phyloP scores from a whole-genome alignment of 2,113 vertebrate genomes.

The Trematomus loennbergii region DNA sequence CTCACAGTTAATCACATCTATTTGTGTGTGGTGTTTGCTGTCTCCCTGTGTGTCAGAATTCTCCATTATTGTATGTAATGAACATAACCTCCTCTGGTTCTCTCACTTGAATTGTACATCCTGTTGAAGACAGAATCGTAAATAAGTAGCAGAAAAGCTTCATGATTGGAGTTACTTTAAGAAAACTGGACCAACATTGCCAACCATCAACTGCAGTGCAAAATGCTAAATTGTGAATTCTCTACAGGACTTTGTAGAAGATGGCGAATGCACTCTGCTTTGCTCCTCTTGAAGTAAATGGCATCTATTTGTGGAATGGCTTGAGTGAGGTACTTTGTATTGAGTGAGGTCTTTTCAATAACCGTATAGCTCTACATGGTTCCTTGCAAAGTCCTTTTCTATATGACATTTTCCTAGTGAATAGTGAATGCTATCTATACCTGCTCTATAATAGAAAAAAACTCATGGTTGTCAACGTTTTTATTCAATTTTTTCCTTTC shows the following conservation, averaged over 20 bases:
- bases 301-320: constrained; percentile 40
- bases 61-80: constrained; percentile 24
- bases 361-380: constrained; percentile 16
- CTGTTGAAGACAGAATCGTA: constrained; percentile 24
- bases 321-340: neutral
- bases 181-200: neutral
- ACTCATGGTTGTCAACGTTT: constrained; percentile 9
- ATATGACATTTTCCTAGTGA: constrained; percentile 37
- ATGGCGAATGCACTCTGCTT: constrained; percentile 41
- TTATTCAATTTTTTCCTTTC: neutral
- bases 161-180: constrained; percentile 9
- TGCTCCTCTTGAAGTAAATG: constrained; percentile 46
- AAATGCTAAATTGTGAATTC: constrained; percentile 30
- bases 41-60: constrained; percentile 42
- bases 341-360: neutral
- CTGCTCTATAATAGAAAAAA: constrained; percentile 11
- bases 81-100: constrained; percentile 22
- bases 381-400: constrained; percentile 6
- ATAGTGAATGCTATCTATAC: constrained; percentile 1
- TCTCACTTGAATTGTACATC: constrained; percentile 32
- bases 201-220: constrained; percentile 38
- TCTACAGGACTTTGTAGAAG: constrained; percentile 32
- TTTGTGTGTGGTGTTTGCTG: constrained; percentile 44
- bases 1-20: constrained; percentile 62
- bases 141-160: constrained; percentile 29